Evolutionary conservation across 2,113 vertebrate species (phyloP).

Genomic region (Apteryx mantelli): DNA sequence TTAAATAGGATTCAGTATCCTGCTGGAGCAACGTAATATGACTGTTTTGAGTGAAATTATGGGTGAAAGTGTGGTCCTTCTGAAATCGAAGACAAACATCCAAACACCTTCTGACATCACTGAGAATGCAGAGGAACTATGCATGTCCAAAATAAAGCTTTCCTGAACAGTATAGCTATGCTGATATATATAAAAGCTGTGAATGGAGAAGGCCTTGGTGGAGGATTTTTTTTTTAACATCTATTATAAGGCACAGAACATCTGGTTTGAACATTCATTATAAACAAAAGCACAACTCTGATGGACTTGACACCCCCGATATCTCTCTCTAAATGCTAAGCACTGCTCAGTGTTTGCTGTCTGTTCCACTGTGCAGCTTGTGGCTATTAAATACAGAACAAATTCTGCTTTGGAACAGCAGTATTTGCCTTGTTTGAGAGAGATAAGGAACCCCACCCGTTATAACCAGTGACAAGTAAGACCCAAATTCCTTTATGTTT

Average conservation of each 20-base stretch:
- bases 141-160: not conserved
- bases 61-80: conserved; percentile 12
- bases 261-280: not conserved
- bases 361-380: not conserved
- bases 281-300: not conserved
- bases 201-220: not conserved
- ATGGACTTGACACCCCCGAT: not conserved
- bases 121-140: not conserved
- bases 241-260: not conserved
- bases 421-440: not conserved
- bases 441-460: not conserved
- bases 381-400: conserved; percentile 13
- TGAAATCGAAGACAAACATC: conserved; percentile 41
- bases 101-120: not conserved
- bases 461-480: not conserved
- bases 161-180: not conserved
- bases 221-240: not conserved
- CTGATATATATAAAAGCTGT: not conserved
- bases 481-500: not conserved
- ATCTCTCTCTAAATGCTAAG: not conserved
- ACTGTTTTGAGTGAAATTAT: conserved; percentile 41
- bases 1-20: conserved; percentile 56
- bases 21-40: conserved; percentile 38
- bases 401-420: not conserved
- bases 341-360: not conserved